These are phyloP conservation scores for Solea solea DNA, from an alignment of 2,113 vertebrate species.

Conservation along the genomic window DNA sequence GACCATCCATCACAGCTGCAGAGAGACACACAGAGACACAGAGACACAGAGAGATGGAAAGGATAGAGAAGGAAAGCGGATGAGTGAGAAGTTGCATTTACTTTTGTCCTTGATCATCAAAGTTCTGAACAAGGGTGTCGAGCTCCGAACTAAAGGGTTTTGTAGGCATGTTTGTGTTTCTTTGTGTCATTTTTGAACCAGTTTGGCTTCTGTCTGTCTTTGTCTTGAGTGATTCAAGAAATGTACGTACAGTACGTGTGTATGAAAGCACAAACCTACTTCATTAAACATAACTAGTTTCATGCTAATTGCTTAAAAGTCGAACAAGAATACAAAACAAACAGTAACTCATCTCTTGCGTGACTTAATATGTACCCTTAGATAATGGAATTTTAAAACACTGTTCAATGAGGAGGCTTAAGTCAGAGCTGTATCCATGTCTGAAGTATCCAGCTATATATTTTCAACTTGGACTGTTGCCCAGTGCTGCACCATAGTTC, in stretches of 20 bases:
- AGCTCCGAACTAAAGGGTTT: conserved; percentile 18
- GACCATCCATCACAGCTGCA: conserved; percentile 28
- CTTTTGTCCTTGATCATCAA: conserved; percentile 39
- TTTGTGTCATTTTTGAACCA: conserved; percentile 9
- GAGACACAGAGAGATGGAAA: conserved; percentile 10
- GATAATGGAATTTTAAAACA: conserved; percentile 44
- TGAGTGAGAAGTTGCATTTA: conserved; percentile 12
- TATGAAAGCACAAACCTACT: too few relatives aligned
- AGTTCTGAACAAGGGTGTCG: conserved; percentile 20
- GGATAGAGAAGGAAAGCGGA: not conserved
- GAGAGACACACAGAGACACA: conserved; percentile 17
- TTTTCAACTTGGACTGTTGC: conserved; percentile 54
- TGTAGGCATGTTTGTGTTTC: conserved; percentile 13
- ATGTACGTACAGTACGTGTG: too few relatives aligned
- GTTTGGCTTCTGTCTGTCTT: not conserved
- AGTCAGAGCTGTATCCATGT: conserved; percentile 42
- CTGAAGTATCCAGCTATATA: conserved; percentile 52
- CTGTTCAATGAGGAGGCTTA: conserved; percentile 31
- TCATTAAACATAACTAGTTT: not conserved
- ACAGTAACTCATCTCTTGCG: not conserved
- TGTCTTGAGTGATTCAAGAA: not conserved
- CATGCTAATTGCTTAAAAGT: not conserved
- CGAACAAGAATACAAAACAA: not conserved
- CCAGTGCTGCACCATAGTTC: conserved; percentile 46
- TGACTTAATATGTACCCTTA: conserved; percentile 2